These are phyloP conservation scores for Ciconia boyciana DNA, from an alignment of 2,113 vertebrate species.

Conservation along the genomic window DNA sequence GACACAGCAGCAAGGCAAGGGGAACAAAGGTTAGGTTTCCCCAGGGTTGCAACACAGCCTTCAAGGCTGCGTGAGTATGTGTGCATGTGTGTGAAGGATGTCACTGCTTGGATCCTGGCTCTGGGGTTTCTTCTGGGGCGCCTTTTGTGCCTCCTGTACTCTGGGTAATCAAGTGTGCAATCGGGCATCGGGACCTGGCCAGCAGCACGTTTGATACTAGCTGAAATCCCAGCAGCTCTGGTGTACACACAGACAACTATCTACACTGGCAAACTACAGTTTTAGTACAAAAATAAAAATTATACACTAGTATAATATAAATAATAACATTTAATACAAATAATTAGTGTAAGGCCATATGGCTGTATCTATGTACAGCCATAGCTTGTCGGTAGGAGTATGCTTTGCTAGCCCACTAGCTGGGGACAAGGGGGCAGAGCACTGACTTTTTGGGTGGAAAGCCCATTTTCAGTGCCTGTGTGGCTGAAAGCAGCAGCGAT, in stretches of 20 bases:
- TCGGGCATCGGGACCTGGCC: not conserved
- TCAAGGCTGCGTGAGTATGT: not conserved
- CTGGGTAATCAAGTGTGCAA: not conserved
- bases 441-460: not conserved
- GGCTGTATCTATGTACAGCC: not conserved
- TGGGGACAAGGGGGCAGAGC: not conserved
- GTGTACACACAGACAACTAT: not conserved
- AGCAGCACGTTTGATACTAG: not conserved
- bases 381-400: not conserved
- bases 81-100: not conserved
- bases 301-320: not conserved
- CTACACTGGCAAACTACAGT: not conserved
- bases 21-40: not conserved
- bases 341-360: not conserved
- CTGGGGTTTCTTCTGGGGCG: not conserved
- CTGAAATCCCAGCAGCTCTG: not conserved
- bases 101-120: not conserved
- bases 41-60: not conserved
- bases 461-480: accelerated
- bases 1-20: not conserved
- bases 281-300: not conserved
- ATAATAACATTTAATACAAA: not conserved
- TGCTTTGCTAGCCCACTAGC: not conserved
- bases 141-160: not conserved
- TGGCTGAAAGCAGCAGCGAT: not conserved